Evolutionary conservation across 2,888 invertebrate species (phyloP).

Genomic region (Sminthurides aquaticus): DNA sequence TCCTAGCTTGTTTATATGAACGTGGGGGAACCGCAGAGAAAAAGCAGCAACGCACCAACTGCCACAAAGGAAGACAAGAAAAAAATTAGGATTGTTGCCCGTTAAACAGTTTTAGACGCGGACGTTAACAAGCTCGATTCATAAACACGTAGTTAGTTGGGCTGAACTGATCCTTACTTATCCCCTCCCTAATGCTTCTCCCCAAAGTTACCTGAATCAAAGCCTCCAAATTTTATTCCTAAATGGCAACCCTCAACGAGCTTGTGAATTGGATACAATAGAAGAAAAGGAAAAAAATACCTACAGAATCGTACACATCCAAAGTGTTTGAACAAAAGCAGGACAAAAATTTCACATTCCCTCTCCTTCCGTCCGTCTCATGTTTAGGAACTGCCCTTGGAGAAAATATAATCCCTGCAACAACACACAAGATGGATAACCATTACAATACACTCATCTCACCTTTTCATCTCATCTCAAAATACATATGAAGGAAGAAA

Average conservation of each 20-base stretch:
- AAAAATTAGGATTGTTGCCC: not conserved
- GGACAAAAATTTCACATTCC: not conserved
- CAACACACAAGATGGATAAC: not conserved
- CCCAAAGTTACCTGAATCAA: too few species aligned
- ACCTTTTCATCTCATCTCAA: not conserved
- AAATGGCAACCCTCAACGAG: conserved; percentile 8
- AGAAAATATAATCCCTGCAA: not conserved
- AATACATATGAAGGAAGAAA: not conserved
- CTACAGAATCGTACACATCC: not conserved
- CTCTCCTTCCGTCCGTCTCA: conserved; percentile 1
- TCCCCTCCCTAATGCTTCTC: not conserved
- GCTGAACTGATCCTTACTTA: not conserved
- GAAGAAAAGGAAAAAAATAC: not conserved
- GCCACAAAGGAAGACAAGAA: not conserved
- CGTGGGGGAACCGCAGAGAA: not conserved
- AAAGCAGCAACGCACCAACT: not conserved
- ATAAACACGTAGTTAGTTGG: not conserved
- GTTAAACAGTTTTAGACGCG: not conserved
- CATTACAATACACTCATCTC: not conserved
- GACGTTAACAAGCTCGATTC: not conserved
- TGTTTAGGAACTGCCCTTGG: not conserved
- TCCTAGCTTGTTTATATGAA: not conserved
- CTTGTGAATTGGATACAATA: not conserved
- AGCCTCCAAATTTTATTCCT: not conserved
- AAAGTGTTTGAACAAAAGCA: not conserved